phyloP scores from a whole-genome alignment of 2,888 invertebrate species.

The Oligia strigilis region DNA sequence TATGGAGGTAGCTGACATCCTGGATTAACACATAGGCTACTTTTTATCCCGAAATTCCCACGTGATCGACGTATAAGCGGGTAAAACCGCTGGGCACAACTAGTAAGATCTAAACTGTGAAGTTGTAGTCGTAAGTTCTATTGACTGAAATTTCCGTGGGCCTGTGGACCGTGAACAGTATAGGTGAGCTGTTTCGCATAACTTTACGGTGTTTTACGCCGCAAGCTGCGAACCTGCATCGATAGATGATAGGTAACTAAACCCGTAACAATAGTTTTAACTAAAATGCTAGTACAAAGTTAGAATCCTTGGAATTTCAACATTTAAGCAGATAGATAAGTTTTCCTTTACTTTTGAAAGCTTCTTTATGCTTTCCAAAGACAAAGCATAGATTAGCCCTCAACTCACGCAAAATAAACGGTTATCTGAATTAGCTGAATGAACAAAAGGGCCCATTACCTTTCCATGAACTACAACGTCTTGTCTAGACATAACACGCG shows the following conservation, averaged over 20 bases:
- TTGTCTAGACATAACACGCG: constrained; percentile 9
- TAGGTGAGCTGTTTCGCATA: not conserved
- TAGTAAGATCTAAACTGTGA: too few relatives aligned
- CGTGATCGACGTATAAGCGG: too few relatives aligned
- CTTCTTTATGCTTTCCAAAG: not conserved
- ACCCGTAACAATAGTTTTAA: not conserved
- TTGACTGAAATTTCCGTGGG: not conserved
- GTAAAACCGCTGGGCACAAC: too few relatives aligned
- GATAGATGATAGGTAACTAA: too few relatives aligned
- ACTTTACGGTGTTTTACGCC: not conserved
- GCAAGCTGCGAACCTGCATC: too few relatives aligned
- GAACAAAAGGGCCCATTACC: not conserved
- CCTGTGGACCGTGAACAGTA: not conserved
- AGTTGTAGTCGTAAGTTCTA: too few relatives aligned
- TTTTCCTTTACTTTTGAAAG: not conserved
- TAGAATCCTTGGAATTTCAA: not conserved
- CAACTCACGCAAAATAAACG: constrained; percentile 9
- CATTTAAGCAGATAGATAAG: not conserved
- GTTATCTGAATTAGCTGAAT: constrained; percentile 1
- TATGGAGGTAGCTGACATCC: too few relatives aligned
- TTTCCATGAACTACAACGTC: too few relatives aligned
- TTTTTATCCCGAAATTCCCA: too few relatives aligned
- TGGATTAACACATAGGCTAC: too few relatives aligned
- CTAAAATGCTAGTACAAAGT: not conserved
- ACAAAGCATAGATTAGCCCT: not conserved